A percentile compares a stretch with the other conserved stretches of the same genome.
phyloP scores from a whole-genome alignment of 2,113 vertebrate genomes.

The Macquaria ambigua region DNA sequence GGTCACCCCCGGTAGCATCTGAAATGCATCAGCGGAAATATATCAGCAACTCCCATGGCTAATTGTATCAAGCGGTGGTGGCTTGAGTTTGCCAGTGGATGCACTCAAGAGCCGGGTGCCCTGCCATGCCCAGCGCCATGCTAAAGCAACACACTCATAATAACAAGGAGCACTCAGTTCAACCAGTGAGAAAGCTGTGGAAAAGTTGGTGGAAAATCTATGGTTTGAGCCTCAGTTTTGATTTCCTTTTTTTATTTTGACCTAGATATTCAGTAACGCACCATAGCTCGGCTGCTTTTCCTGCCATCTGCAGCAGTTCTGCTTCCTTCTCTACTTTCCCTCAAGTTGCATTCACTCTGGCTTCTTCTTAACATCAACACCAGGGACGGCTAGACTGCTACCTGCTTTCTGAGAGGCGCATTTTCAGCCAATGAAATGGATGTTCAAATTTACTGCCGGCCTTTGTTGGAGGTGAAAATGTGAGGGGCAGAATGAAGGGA shows the following conservation, averaged over 20 bases:
- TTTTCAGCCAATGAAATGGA: constrained; percentile 63
- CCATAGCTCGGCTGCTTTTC: constrained; percentile 22
- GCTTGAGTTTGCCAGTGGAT: constrained; percentile 67
- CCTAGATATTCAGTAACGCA: constrained; percentile 68
- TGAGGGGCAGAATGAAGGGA: constrained; percentile 68
- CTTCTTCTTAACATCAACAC: constrained; percentile 18
- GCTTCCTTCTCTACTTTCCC: constrained; percentile 4
- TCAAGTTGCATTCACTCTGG: constrained; percentile 6
- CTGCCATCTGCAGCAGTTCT: constrained; percentile 47
- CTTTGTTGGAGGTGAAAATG: constrained; percentile 56
- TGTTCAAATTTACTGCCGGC: constrained; percentile 50
- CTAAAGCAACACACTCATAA: constrained; percentile 68
- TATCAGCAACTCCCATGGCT: constrained; percentile 65
- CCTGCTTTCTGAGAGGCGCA: constrained; percentile 28
- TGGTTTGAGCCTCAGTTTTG: constrained; percentile 65
- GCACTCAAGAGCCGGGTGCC: constrained; percentile 61
- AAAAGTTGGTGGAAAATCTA: constrained; percentile 83
- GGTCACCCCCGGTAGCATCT: constrained; percentile 59
- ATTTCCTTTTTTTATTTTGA: constrained; percentile 69
- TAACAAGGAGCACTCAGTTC: constrained; percentile 70
- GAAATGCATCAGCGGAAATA: constrained; percentile 76
- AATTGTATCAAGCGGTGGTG: constrained; percentile 66
- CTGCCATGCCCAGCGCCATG: constrained; percentile 75
- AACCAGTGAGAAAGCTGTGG: constrained; percentile 76
- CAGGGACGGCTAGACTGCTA: constrained; percentile 26